A percentile compares a stretch with the other conserved stretches of the same genome.
These are phyloP conservation scores for Poeciliopsis turneri DNA, from an alignment of 2,797 vertebrate genomes.

Conservation along the genomic window DNA sequence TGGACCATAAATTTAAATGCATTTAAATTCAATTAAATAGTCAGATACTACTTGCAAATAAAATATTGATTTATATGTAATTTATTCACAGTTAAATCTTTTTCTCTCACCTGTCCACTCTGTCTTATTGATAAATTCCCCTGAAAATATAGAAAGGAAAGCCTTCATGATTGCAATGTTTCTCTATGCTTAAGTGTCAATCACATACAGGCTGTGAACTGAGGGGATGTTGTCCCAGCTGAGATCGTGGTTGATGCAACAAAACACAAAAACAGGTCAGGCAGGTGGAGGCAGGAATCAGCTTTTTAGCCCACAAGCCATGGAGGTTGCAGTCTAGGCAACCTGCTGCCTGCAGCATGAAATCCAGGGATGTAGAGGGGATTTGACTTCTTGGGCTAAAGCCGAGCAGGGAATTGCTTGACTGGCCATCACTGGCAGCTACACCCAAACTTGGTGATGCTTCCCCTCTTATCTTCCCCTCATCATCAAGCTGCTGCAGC, in stretches of 20 bases:
- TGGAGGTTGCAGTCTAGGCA: conserved; percentile 51
- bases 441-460: conserved; percentile 42
- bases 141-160: conserved; percentile 35
- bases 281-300: conserved; percentile 40
- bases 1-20: conserved; percentile 22
- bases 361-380: conserved; percentile 68
- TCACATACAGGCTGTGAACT: conserved; percentile 13
- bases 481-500: conserved; percentile 82
- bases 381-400: conserved; percentile 69
- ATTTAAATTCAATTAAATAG: conserved; percentile 25
- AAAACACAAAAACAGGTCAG: conserved; percentile 55
- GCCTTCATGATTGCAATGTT: conserved; percentile 32
- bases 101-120: conserved; percentile 30
- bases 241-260: conserved; percentile 43
- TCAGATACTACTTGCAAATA: conserved; percentile 13
- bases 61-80: neutral
- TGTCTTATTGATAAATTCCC: conserved; percentile 44
- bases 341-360: conserved; percentile 58
- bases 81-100: conserved; percentile 35
- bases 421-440: conserved; percentile 70
- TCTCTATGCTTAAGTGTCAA: conserved; percentile 38
- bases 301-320: conserved; percentile 53
- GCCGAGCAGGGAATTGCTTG: conserved; percentile 74
- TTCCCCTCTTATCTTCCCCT: conserved; percentile 69
- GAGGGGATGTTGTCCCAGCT: conserved; percentile 9